phyloP scores from a whole-genome alignment of 2,797 vertebrate species.

The Pelodytes ibericus region DNA sequence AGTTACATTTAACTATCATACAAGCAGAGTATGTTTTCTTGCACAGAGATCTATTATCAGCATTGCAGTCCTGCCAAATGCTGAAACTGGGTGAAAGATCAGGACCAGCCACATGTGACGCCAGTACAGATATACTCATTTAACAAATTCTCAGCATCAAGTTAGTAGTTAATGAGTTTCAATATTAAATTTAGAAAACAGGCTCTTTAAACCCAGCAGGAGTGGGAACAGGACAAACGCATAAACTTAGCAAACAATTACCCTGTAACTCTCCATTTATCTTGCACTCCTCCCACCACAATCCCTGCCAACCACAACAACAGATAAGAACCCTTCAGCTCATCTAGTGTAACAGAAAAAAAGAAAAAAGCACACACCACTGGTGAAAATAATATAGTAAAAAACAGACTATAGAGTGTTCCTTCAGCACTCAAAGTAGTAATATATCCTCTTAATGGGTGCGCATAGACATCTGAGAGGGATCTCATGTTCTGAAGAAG shows the following conservation, averaged over 20 bases:
- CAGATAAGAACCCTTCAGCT: too few relatives aligned
- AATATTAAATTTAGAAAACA: constrained; percentile 18
- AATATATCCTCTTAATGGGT: too few relatives aligned
- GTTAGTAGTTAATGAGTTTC: constrained; percentile 26
- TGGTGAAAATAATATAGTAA: too few relatives aligned
- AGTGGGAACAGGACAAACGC: background rate
- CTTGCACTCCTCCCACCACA: background rate
- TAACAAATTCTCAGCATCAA: background rate
- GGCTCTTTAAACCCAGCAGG: background rate
- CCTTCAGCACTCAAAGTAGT: too few relatives aligned
- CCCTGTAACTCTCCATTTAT: background rate
- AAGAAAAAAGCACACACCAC: too few relatives aligned
- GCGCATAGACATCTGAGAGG: too few relatives aligned
- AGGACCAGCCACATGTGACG: constrained; percentile 23
- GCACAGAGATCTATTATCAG: background rate
- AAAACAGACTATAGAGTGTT: too few relatives aligned
- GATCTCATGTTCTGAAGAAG: too few relatives aligned
- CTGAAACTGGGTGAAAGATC: constrained; percentile 40
- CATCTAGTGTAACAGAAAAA: too few relatives aligned
- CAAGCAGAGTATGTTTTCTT: background rate
- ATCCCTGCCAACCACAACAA: background rate
- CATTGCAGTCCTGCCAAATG: too few relatives aligned
- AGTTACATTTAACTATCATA: too few relatives aligned
- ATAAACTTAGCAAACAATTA: background rate
- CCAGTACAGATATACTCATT: background rate